Evolutionary conservation across 2,113 vertebrate species (phyloP).

Genomic region (Sterrhoptilus dennistouni): DNA sequence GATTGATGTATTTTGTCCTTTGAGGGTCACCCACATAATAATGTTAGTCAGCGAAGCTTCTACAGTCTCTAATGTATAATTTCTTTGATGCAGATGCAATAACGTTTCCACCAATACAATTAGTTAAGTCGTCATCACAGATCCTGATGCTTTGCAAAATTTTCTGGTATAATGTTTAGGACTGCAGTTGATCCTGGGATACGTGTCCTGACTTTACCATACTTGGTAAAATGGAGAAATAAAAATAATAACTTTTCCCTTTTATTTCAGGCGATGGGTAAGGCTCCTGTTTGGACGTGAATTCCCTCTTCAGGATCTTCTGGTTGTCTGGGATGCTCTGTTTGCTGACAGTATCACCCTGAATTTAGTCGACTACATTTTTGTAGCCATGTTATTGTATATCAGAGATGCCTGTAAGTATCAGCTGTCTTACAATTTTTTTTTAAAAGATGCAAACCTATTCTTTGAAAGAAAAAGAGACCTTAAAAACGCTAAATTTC

Average conservation of each 20-base stretch:
- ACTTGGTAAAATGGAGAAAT: background rate
- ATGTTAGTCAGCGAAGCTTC: background rate
- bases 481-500: background rate
- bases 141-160: background rate
- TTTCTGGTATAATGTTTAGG: background rate
- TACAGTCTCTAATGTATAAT: background rate
- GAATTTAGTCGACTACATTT: slow-evolving; percentile 94
- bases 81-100: background rate
- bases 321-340: slow-evolving; percentile 96
- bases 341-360: slow-evolving; percentile 94
- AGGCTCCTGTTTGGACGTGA: slow-evolving; percentile 93
- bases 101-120: background rate
- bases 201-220: background rate
- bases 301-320: slow-evolving; percentile 93
- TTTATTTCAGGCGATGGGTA: slow-evolving; percentile 89
- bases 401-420: slow-evolving; percentile 94
- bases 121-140: background rate
- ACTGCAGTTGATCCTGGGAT: background rate
- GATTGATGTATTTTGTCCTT: background rate
- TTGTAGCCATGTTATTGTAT: slow-evolving; percentile 97
- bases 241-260: background rate
- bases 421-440: background rate
- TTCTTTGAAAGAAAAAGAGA: background rate
- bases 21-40: background rate
- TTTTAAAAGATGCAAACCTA: background rate